Evolutionary conservation across 2,888 invertebrate species (phyloP).

Genomic region (Sialis lutaria): DNA sequence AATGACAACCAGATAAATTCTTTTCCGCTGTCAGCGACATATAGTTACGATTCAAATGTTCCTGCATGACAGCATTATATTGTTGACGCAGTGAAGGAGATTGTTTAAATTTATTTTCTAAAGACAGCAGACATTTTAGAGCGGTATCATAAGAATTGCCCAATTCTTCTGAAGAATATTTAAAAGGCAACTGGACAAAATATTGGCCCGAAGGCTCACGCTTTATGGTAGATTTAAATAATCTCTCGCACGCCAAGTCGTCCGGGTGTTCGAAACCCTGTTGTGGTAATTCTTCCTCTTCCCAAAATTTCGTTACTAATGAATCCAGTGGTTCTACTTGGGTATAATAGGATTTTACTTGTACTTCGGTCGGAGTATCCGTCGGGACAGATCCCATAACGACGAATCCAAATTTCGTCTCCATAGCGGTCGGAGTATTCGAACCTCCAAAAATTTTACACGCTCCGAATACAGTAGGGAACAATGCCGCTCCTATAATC

Average conservation of each 20-base stretch:
- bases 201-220: neutral
- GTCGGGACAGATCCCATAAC: neutral
- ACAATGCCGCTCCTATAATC: too few relatives aligned
- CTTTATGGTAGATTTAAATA: neutral
- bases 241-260: neutral
- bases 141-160: neutral
- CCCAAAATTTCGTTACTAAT: neutral
- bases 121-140: neutral
- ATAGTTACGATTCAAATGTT: neutral
- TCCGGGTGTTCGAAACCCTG: neutral
- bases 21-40: neutral
- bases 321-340: neutral
- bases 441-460: too few relatives aligned
- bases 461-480: too few relatives aligned
- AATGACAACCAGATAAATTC: neutral
- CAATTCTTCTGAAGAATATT: neutral
- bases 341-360: neutral
- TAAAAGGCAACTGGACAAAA: neutral
- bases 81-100: neutral
- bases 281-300: neutral
- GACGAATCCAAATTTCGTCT: neutral
- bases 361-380: neutral
- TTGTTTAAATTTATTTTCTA: conserved; percentile 1
- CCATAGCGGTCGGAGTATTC: neutral
- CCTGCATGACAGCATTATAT: neutral